phyloP scores from a whole-genome alignment of 2,888 invertebrate genomes.

The Drosophila neotestacea region DNA sequence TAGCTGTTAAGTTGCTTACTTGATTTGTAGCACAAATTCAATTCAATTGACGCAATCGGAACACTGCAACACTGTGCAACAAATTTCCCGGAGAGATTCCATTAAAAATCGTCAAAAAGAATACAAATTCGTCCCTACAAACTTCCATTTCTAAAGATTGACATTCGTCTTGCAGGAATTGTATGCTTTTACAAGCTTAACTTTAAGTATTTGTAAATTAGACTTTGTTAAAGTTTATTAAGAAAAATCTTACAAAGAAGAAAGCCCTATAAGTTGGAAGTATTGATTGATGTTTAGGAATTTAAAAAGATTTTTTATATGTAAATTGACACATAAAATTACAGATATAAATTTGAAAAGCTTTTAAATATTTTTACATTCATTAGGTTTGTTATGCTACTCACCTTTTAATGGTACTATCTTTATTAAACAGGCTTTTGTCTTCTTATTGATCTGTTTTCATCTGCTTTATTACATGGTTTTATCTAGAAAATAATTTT shows the following conservation, averaged over 20 bases:
- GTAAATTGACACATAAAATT: too few relatives aligned
- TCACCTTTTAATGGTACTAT: too few relatives aligned
- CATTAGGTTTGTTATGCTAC: too few relatives aligned
- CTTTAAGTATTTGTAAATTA: neutral
- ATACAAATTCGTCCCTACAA: neutral
- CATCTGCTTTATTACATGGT: too few relatives aligned
- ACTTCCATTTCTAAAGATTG: slow-evolving; percentile 3
- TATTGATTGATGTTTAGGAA: too few relatives aligned
- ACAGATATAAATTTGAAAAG: too few relatives aligned
- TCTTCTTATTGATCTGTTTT: too few relatives aligned
- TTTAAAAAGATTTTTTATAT: too few relatives aligned
- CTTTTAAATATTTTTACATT: too few relatives aligned
- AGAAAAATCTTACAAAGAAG: neutral
- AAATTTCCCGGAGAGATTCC: slow-evolving; percentile 47
- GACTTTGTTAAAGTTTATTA: neutral
- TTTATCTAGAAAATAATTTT: neutral
- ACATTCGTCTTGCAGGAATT: neutral
- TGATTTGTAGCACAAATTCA: slow-evolving; percentile 79
- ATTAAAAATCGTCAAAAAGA: slow-evolving; percentile 20
- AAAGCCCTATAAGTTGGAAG: too few relatives aligned
- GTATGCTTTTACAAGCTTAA: neutral
- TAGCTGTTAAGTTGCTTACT: slow-evolving; percentile 81
- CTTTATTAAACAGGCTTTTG: too few relatives aligned
- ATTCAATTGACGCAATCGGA: slow-evolving; percentile 69
- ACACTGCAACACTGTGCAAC: slow-evolving; percentile 58